Percentiles rank a stretch among this genome's conserved stretches.
Evolutionary conservation across 2,888 invertebrate species (phyloP).

Genomic region (Busseola fusca): DNA sequence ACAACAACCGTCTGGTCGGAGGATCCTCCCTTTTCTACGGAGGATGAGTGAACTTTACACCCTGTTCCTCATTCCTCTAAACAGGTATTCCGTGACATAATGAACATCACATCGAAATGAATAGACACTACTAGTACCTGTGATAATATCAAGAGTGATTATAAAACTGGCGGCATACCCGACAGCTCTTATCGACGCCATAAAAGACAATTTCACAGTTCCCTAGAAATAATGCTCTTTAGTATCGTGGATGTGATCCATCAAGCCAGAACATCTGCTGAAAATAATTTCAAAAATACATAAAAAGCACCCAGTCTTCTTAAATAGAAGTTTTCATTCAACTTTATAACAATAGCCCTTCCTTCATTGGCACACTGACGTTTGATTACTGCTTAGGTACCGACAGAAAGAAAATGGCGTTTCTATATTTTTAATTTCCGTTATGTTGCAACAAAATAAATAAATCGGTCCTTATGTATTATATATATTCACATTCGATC

Average conservation of each 20-base stretch:
- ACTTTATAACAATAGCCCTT: slow-evolving; percentile 86
- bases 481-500: background rate
- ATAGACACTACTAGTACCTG: slow-evolving; percentile 22
- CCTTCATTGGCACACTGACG: slow-evolving; percentile 88
- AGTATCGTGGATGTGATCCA: slow-evolving; percentile 79
- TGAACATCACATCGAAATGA: slow-evolving; percentile 6
- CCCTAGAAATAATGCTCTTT: slow-evolving; percentile 76
- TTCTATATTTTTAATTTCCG: background rate
- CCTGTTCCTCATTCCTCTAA: no score
- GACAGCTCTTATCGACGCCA: slow-evolving; percentile 20
- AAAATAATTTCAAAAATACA: slow-evolving; percentile 85
- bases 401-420: slow-evolving; percentile 68
- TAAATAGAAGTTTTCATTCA: slow-evolving; percentile 89
- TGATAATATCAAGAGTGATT: slow-evolving; percentile 45
- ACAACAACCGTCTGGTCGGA: no score
- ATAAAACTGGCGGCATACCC: slow-evolving; percentile 29
- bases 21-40: no score
- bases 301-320: slow-evolving; percentile 83
- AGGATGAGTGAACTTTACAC: no score
- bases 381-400: slow-evolving; percentile 84
- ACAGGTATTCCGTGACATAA: slow-evolving; percentile 5
- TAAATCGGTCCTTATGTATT: background rate
- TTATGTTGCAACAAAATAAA: no score
- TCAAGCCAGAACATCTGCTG: slow-evolving; percentile 86
- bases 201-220: slow-evolving; percentile 84